Base-by-base conservation (phyloP, 2,113 vertebrate species). In the Nycticryphes semicollaris region DNA sequence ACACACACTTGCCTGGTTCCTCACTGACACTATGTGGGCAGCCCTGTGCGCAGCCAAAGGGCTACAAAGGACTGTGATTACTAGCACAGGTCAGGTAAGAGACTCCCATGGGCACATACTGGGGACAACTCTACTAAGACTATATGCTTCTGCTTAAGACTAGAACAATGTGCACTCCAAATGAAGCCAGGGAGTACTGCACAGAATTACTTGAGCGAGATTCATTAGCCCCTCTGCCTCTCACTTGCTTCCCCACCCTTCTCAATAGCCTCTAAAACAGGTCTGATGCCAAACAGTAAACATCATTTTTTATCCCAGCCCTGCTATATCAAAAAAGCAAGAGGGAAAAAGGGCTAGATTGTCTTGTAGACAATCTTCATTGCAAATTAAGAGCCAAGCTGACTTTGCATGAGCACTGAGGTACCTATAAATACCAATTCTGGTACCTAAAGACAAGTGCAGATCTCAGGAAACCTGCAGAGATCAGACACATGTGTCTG, bases 61-160 rank as follows among this genome's bases (percentile, higher is more conserved):
- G n/a, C 56, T 54, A 50, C 45, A 41, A 20, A 66, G 43, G n/a
- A 30, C 84, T 35, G n/a, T 7, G 37, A 50, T 14, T 21, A 35
- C 25, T 51, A 62, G 59, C 2, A 0, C 45, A 83, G 59, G 12
- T 25, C 57, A 57, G 23, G 12, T 22, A 30, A 60, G 16, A 62
- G 30, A 67, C 27, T 53, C 37, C 22, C 56, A 56, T 0, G 53
- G 8, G 21, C n/a, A n/a, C 1, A 6, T 16, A 45, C 47, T 20
- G 11, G 51, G 18, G 12, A 70, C 39, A 91, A 37, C 35, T 43
- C 54, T 14, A 30, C 35, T 24, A 74, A 60, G 31, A 91, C 67
- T 24, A 53, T 12, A 4, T 28, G 22, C 20, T 81, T 35, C 66
- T 62, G 57, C 48, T 41, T 66, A 68, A 74, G 57, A n/a, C 17